Evolutionary conservation across 2,113 vertebrate genomes (phyloP).

Genomic region (Corythoichthys intestinalis): DNA sequence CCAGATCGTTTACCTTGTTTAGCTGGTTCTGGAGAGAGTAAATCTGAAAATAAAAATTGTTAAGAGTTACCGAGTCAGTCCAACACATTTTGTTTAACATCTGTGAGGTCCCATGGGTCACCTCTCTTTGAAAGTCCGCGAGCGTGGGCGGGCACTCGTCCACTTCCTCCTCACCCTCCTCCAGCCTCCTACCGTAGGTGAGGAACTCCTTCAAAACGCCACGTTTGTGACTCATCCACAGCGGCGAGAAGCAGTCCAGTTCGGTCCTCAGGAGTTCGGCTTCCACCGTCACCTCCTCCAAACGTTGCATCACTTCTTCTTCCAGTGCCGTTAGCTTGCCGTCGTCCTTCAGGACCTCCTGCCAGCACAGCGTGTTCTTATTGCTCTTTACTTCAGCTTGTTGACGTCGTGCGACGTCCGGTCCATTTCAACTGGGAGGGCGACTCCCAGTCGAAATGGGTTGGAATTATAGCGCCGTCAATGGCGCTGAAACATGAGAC

Average conservation of each 20-base stretch:
- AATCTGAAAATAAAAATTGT: not conserved
- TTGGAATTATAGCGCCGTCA: no score
- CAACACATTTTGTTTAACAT: no score
- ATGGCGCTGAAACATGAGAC: no score
- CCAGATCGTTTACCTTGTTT: constrained; percentile 18
- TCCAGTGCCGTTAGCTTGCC: constrained; percentile 9
- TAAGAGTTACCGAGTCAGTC: not conserved
- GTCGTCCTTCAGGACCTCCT: constrained; percentile 30
- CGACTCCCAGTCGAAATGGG: no score
- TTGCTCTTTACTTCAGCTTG: no score
- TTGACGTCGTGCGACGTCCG: no score
- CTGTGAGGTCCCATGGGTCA: not conserved
- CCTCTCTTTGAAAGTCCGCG: constrained; percentile 44
- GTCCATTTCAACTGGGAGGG: no score
- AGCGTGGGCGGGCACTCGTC: constrained; percentile 19
- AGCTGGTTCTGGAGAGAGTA: not conserved
- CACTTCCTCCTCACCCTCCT: constrained; percentile 15
- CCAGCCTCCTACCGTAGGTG: constrained; percentile 26
- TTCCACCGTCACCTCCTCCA: constrained; percentile 24
- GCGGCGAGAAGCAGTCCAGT: constrained; percentile 31
- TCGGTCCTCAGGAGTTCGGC: constrained; percentile 10
- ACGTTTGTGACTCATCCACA: constrained; percentile 31
- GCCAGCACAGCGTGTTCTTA: no score
- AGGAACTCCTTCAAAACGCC: constrained; percentile 38
- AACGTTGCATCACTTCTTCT: constrained; percentile 27